phyloP scores from a whole-genome alignment of 2,113 vertebrate genomes.

The Chascanopsetta lugubris region DNA sequence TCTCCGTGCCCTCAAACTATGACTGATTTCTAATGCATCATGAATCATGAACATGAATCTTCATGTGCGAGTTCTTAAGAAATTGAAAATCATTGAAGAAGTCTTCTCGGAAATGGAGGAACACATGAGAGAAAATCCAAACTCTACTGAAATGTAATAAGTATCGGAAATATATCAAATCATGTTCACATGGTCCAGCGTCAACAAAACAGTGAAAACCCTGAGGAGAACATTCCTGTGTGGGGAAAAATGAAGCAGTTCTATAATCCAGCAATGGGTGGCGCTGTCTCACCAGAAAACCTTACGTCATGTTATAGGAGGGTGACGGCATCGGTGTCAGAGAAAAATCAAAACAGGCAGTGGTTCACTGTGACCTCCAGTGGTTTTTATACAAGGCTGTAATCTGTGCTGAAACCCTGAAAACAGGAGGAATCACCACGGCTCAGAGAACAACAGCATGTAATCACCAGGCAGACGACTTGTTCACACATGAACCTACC shows the following conservation, averaged over 20 bases:
- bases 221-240: too few relatives aligned
- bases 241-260: background rate
- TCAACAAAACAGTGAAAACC: too few relatives aligned
- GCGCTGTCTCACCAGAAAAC: constrained; percentile 26
- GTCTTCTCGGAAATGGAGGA: too few relatives aligned
- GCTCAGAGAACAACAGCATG: constrained; percentile 5
- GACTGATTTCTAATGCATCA: too few relatives aligned
- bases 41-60: too few relatives aligned
- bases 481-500: constrained; percentile 35
- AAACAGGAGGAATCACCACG: constrained; percentile 11
- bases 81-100: too few relatives aligned
- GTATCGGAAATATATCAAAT: too few relatives aligned
- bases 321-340: constrained; percentile 7
- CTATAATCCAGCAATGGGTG: constrained; percentile 62
- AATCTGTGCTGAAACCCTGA: constrained; percentile 32
- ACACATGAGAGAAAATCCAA: too few relatives aligned
- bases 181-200: too few relatives aligned
- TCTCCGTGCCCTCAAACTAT: too few relatives aligned
- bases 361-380: constrained; percentile 24
- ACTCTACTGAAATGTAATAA: too few relatives aligned
- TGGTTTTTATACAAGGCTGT: constrained; percentile 47
- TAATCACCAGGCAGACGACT: constrained; percentile 21
- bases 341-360: constrained; percentile 22
- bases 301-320: background rate
- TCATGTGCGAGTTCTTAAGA: too few relatives aligned